Evolutionary conservation across 2,888 invertebrate species (phyloP), one percentile per base, ranked within the genome.

Genomic region (Lasioglossum marginatum): DNA sequence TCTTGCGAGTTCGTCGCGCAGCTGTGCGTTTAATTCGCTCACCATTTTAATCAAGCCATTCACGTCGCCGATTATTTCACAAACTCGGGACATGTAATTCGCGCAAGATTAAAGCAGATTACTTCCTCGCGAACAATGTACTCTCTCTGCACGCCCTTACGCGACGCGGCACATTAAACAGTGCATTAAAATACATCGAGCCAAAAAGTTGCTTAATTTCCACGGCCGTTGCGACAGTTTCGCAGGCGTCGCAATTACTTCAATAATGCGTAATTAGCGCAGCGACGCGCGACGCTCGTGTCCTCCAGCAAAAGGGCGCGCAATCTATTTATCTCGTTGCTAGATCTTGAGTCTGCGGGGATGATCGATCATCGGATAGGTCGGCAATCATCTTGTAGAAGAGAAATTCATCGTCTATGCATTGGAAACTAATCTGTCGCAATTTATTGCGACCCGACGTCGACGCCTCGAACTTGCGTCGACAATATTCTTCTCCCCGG

Each of bases 281-380:
- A 72, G 45, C n/a, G 31, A 27, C 2, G 27, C 60, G 45, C n/a
- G 43, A 19, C 2, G 27, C 60, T 19, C 60, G 66, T 16, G 6
- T 19, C 8, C 16, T 3, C 6, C 34, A 2, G 63, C 14, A 19
- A 34, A 31, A 27, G 27, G 43, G 10, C 31, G 72, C 48, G 23
- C 3, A 48, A 34, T 12, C 23, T 40, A 5, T 52, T 8, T 27
- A 10, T 40, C n/a, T 14, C 63, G 23, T 14, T 4, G 45, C 6
- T 12, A 31, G 63, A 66, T 79, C 79, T 52, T 5, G 75, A 77
- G 79, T 74, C 52, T 27, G 77, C 12, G 70, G 70, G 71, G 74
- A 60, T 83, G 77, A 71, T 43, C 34, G 37, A 74, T 84, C 63
- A 76, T 77, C 63, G 45, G 34, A 37, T 34, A 19, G 68, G 48